Evolutionary conservation across 2,113 vertebrate genomes (phyloP), one percentile per base, ranked within the genome.

Genomic region (Rhinichthys klamathensis): DNA sequence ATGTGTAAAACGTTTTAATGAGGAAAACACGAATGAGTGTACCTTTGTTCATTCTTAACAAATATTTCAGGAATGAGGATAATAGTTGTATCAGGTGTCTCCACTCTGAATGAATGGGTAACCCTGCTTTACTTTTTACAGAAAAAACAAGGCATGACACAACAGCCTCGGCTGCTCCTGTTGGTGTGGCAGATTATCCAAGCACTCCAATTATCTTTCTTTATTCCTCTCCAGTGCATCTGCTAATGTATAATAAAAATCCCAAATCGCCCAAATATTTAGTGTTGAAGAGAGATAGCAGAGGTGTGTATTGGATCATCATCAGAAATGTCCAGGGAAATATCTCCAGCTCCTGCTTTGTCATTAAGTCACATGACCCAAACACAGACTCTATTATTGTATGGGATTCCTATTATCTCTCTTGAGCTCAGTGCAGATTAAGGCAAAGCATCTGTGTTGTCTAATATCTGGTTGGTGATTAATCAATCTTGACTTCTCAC

Each of bases 71-170:
- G 32, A 72, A 58, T 38, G 8, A 72, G 25, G 35, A 67, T 21
- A 75, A 54, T 32, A 82, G 79, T 67, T 74, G 81, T 46, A 87
- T 87, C 74, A 35, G 76, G 49, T 67, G 60, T 76, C 79, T 76
- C 30, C 12, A 30, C 27, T 85, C 63, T 16, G 30, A 65, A 65
- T 21, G 25, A 81, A 82, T 41, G 70, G 58, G 23, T 86, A 81
- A 56, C 16, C 30, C 58, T 65, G 30, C 30, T 56, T 58, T 32
- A 60, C 65, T 11, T 41, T 13, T 13, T 12, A 70, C 23, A 35
- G 46, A 12, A 83, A 83, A 87, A 87, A 60, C 32, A 72, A 87
- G 18, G 15, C 18, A 23, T 32, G 32, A 46, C 30, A 75, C 80
- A 46, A 61, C 11, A 81, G 27, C 18, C 7, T 70, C 12, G 3